Percentiles rank a stretch among this genome's conserved stretches.
Conservation (phyloP, 2,113 vertebrate genomes). For the Alligator mississippiensis region DNA sequence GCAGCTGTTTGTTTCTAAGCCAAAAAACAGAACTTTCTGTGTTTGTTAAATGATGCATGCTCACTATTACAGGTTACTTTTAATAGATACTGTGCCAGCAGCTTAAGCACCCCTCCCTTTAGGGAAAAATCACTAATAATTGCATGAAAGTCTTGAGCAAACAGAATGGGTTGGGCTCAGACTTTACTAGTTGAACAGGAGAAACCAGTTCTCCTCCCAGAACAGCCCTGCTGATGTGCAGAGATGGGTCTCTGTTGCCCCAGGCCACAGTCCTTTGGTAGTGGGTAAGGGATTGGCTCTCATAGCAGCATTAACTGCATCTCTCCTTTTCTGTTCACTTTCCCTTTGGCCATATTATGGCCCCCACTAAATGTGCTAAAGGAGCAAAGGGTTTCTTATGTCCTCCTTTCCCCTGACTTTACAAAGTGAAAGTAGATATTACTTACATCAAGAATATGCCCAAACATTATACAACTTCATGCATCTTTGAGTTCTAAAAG, state of each 20-base stretch:
- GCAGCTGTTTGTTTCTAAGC: constrained; percentile 9
- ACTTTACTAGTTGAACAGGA: neutral
- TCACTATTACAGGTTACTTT: neutral
- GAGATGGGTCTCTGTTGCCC: neutral
- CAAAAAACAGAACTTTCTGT: neutral
- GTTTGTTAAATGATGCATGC: neutral
- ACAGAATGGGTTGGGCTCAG: neutral
- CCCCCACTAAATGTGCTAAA: neutral
- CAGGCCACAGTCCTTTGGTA: neutral
- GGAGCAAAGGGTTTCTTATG: neutral
- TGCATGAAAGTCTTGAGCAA: neutral
- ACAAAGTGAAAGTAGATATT: neutral
- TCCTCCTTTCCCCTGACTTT: neutral
- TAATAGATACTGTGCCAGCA: neutral
- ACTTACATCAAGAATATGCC: neutral
- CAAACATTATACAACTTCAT: neutral
- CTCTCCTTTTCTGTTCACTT: neutral
- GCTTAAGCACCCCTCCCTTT: neutral
- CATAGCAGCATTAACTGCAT: neutral
- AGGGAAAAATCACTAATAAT: neutral
- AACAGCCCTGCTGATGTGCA: neutral
- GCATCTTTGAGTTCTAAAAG: no score
- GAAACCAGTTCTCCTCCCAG: neutral
- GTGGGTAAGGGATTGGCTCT: neutral
- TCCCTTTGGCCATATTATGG: neutral